Percentiles rank a stretch among this genome's conserved stretches.
phyloP scores from a whole-genome alignment of 2,888 invertebrate species.

The Leptopilina drosophilae region DNA sequence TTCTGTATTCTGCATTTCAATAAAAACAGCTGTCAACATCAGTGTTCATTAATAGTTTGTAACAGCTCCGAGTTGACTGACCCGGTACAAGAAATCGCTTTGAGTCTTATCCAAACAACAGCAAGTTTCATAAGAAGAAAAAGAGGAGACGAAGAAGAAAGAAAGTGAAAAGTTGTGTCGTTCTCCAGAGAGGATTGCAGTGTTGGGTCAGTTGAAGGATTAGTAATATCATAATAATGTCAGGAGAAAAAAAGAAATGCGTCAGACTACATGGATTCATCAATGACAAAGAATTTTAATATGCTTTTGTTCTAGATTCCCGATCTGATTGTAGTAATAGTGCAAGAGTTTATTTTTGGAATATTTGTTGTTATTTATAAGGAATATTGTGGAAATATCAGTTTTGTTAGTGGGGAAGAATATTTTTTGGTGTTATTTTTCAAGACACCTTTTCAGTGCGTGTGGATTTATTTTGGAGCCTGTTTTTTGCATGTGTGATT shows the following conservation, averaged over 20 bases:
- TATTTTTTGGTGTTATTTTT: background rate
- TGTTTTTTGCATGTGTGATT: background rate
- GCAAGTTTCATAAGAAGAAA: background rate
- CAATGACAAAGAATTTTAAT: conserved; percentile 31
- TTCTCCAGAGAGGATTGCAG: background rate
- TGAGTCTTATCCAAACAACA: conserved; percentile 3
- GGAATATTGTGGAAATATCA: background rate
- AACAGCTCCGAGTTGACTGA: conserved; percentile 36
- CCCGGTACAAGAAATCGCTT: conserved; percentile 23
- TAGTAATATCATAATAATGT: background rate
- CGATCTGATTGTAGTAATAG: background rate
- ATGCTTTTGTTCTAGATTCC: background rate
- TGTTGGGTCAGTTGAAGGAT: background rate
- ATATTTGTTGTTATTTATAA: background rate
- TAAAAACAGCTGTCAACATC: conserved; percentile 38
- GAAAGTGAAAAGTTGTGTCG: background rate
- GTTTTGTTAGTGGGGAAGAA: background rate
- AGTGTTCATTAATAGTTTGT: conserved; percentile 25
- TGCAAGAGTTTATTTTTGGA: background rate
- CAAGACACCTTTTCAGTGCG: too few species aligned
- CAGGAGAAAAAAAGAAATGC: conserved; percentile 27
- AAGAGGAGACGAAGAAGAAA: background rate
- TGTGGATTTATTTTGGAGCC: background rate
- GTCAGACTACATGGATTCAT: conserved; percentile 32
- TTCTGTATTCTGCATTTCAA: background rate